Evolutionary conservation across 2,888 invertebrate genomes (phyloP).

Genomic region (Drosophila kuntzei): DNA sequence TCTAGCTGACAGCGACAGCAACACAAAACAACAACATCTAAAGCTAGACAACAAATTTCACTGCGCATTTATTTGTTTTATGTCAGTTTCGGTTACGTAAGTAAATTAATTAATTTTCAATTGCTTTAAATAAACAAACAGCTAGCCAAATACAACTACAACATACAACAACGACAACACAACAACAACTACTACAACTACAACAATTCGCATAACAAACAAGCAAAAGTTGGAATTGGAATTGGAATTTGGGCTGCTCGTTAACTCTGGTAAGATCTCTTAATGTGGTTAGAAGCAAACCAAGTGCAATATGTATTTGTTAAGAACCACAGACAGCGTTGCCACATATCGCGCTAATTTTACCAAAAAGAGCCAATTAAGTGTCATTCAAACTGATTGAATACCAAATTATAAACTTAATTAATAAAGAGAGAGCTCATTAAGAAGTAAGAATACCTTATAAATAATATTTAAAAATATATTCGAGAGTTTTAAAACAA

Average conservation of each 20-base stretch:
- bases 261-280: conserved; percentile 2
- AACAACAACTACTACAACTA: conserved; percentile 13
- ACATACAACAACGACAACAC: conserved; percentile 16
- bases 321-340: neutral
- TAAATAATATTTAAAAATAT: no score
- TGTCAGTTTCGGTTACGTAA: conserved; percentile 78
- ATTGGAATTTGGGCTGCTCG: neutral
- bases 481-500: no score
- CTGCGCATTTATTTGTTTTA: conserved; percentile 72
- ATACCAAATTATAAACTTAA: neutral
- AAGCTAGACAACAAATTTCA: conserved; percentile 21
- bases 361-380: conserved; percentile 1
- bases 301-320: neutral
- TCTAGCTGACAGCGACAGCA: conserved; percentile 29
- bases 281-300: conserved; percentile 8
- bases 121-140: conserved; percentile 80
- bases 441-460: no score
- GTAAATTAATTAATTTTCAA: conserved; percentile 81
- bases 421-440: no score
- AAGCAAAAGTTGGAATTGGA: conserved; percentile 9
- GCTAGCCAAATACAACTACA: conserved; percentile 51
- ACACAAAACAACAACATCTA: conserved; percentile 22
- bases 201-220: conserved; percentile 21
- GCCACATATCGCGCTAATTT: conserved; percentile 19
- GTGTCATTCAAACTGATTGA: neutral